These are phyloP conservation scores for Agapornis canus DNA, from an alignment of 2,797 vertebrate genomes.

Conservation along the genomic window DNA sequence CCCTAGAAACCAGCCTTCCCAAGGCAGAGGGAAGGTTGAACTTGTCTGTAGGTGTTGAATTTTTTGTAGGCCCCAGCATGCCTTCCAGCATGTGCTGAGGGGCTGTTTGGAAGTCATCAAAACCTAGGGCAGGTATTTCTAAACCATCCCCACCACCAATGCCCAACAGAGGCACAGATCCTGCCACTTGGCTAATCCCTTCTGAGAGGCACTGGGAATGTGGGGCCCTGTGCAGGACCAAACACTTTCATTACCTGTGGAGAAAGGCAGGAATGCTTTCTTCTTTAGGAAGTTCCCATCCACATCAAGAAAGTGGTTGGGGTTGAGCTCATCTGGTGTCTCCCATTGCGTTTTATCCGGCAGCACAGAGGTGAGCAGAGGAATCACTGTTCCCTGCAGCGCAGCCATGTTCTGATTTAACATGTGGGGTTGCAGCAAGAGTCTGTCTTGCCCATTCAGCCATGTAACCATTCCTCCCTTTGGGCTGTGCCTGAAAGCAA, in stretches of 20 bases:
- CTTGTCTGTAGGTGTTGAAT: neutral
- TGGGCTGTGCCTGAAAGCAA: neutral
- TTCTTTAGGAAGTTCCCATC: slow-evolving; percentile 60
- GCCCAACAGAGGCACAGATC: neutral
- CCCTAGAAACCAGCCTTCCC: neutral
- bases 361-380: slow-evolving; percentile 62
- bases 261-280: slow-evolving; percentile 72
- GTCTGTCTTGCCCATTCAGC: neutral
- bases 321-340: slow-evolving; percentile 61
- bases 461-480: neutral
- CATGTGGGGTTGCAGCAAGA: neutral
- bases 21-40: neutral
- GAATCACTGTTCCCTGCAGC: slow-evolving; percentile 62
- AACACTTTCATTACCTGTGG: slow-evolving; percentile 25
- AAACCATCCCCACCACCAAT: neutral
- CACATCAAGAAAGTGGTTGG: slow-evolving; percentile 65
- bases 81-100: neutral
- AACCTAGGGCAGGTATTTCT: neutral
- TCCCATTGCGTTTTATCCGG: slow-evolving; percentile 55
- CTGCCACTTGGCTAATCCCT: neutral
- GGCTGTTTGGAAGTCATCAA: neutral
- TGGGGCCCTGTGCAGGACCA: neutral
- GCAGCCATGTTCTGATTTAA: neutral
- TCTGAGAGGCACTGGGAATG: no score
- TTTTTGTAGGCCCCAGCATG: neutral